phyloP scores from a whole-genome alignment of 1,140 invertebrate species.

The Acromyrmex heyeri region DNA sequence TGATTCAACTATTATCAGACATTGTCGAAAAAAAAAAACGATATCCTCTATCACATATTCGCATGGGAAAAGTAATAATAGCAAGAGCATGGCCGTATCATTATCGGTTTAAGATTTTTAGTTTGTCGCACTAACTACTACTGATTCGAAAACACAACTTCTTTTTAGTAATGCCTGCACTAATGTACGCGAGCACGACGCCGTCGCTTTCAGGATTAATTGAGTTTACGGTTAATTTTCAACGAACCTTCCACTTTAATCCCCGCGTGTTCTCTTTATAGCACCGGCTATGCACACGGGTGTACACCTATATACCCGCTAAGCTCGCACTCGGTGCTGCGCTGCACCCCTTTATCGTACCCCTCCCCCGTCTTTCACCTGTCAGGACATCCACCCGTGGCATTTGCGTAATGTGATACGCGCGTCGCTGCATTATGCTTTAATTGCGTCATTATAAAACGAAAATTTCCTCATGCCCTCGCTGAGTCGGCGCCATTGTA shows the following conservation, averaged over 20 bases:
- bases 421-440: slow-evolving; percentile 68
- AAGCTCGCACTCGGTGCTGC: slow-evolving; percentile 52
- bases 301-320: neutral
- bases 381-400: slow-evolving; percentile 35
- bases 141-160: slow-evolving; percentile 59
- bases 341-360: slow-evolving; percentile 39
- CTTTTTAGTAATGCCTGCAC: slow-evolving; percentile 53
- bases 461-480: slow-evolving; percentile 65
- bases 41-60: neutral
- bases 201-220: slow-evolving; percentile 70
- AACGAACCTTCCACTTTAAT: slow-evolving; percentile 71
- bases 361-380: slow-evolving; percentile 18
- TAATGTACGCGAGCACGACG: slow-evolving; percentile 62
- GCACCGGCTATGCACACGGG: slow-evolving; percentile 10
- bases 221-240: slow-evolving; percentile 75
- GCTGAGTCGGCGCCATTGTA: neutral
- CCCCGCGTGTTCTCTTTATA: slow-evolving; percentile 46
- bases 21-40: neutral
- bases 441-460: slow-evolving; percentile 73
- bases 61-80: neutral
- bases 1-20: neutral
- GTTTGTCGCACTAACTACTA: neutral
- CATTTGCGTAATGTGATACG: slow-evolving; percentile 63
- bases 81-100: neutral
- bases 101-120: slow-evolving; percentile 11